Evolutionary conservation across 37 sponge, comb jelly and placozoan species (phyloP).

Genomic region (Beroe forskalii): DNA sequence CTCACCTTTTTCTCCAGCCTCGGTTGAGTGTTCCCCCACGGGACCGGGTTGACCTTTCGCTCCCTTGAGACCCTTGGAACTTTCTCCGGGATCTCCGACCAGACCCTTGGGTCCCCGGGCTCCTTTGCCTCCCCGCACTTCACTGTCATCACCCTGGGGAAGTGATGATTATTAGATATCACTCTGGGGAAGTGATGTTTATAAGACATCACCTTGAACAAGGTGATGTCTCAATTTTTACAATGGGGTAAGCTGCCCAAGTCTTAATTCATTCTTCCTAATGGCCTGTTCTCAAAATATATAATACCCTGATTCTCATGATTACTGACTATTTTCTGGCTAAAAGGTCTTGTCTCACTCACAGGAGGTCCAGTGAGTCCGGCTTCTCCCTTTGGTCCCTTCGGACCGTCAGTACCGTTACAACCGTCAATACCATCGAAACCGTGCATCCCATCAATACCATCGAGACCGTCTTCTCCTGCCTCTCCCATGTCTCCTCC

Average conservation of each 20-base stretch:
- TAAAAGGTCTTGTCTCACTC: too few relatives aligned
- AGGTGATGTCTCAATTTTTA: too few relatives aligned
- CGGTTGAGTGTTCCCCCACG: neutral
- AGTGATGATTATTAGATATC: too few relatives aligned
- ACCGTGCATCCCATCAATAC: conserved; percentile 43
- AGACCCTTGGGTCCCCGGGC: neutral
- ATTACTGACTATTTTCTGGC: too few relatives aligned
- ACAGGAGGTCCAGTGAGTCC: conserved; percentile 19
- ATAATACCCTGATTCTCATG: too few relatives aligned
- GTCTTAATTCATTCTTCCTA: too few relatives aligned
- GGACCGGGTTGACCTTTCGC: neutral
- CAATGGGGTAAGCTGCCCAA: too few relatives aligned
- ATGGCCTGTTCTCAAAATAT: too few relatives aligned
- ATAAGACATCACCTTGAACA: too few relatives aligned
- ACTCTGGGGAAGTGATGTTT: neutral
- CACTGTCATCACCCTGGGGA: neutral
- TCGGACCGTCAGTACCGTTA: conserved; percentile 34
- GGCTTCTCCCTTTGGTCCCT: conserved; percentile 21
- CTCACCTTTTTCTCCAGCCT: neutral
- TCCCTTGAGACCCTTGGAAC: neutral
- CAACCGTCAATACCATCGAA: conserved; percentile 34
- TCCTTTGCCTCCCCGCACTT: neutral
- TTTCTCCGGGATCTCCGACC: neutral
- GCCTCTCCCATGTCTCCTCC: neutral
- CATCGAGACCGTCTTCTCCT: neutral